Base-by-base conservation (phyloP, 92 coral and sea anemone species). In the Epizoanthus illoricatus region DNA sequence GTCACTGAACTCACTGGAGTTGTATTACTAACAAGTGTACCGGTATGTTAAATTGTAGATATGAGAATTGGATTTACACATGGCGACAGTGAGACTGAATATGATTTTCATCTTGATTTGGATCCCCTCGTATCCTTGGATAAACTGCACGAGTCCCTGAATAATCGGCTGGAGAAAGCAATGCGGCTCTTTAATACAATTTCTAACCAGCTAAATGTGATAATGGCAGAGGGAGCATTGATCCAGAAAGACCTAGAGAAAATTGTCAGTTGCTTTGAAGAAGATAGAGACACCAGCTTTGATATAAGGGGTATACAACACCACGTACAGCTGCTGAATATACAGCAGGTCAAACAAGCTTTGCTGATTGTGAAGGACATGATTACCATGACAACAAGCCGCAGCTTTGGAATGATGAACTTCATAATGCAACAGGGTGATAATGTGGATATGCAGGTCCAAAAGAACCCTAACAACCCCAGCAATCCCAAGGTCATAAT, bases 21-120 rank as follows among this genome's bases (percentile, higher is more conserved):
- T 18, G 52, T 9, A 12, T 13, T 75, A 8, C 70, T 17, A 33
- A 33, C 57, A 54, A 47, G 8, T 17, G 81, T 61, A n/a, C n/a
- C n/a, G n/a, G n/a, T n/a, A 47, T 74, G 18, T 28, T 18, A 60
- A 16, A 56, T 80, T 89, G 49, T 76, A 96, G 99, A 92, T 43
- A 91, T 96, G 92, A 85, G 99, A 49, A 89, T 96, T 68, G 99
- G 99, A 57, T 92, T 96, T 76, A 90, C 98, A 56, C 93, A 94
- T 80, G 97, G 98, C 33, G 64, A 87, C 42, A 81, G 73, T 18
- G 95, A 94, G 41, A 86, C 88, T 63, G 94, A 96, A 28, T 96
- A 94, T 74, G 97, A 96, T 21, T 96, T 96, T 65, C 90, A 96
- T 76, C 93, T 96, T 73, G 98, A 88, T 59, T 81, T 96, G 52